Conservation (phyloP, 2,888 invertebrate genomes). For the Schizaphis graminum region DNA sequence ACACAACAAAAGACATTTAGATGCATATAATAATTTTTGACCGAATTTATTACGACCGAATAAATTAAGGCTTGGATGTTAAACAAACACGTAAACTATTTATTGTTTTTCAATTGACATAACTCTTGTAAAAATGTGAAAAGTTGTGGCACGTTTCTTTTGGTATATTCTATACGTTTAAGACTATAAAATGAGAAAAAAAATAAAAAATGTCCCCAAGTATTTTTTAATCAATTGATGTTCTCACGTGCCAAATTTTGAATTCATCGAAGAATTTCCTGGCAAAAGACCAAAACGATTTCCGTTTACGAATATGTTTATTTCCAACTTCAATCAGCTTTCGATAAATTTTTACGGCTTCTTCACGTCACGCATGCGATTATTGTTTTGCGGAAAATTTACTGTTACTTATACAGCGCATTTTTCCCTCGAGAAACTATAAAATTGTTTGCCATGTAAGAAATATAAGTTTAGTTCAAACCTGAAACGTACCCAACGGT, state of each 20-base stretch:
- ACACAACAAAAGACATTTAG: not conserved
- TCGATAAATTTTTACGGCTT: constrained; percentile 19
- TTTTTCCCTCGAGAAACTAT: not conserved
- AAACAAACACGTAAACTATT: not conserved
- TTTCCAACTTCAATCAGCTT: constrained; percentile 34
- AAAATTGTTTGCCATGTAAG: not conserved
- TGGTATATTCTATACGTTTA: not conserved
- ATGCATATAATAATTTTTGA: not conserved
- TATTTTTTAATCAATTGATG: constrained; percentile 44
- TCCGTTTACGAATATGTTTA: constrained; percentile 30
- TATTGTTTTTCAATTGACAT: not conserved
- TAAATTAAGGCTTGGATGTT: not conserved
- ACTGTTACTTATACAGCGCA: not conserved
- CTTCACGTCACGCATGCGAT: not conserved
- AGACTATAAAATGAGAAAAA: not conserved
- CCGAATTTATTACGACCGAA: not conserved
- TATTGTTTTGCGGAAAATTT: not conserved
- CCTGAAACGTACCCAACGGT: not conserved
- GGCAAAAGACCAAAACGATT: constrained; percentile 31
- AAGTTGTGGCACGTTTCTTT: not conserved
- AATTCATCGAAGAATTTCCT: not conserved
- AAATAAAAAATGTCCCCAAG: not conserved
- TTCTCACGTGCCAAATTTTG: not conserved
- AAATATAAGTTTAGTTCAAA: not conserved
- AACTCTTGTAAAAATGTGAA: not conserved